Evolutionary conservation across 2,113 vertebrate genomes (phyloP).

Genomic region (Sigmodon hispidus): DNA sequence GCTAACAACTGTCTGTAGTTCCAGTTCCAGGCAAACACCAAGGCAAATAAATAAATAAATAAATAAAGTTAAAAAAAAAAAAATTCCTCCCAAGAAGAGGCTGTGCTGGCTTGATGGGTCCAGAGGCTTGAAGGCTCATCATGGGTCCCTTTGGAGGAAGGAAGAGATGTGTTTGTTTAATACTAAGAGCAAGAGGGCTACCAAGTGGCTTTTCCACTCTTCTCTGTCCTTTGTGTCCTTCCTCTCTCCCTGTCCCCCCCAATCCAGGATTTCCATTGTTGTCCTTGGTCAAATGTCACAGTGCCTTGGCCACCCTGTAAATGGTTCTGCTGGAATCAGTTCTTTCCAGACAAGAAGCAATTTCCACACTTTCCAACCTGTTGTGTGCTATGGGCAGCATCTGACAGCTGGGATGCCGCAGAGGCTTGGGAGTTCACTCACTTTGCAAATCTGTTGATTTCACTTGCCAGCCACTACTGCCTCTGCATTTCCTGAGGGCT

Average conservation of each 20-base stretch:
- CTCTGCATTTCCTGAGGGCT: conserved; percentile 64
- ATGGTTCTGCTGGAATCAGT: neutral
- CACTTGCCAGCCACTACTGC: conserved; percentile 58
- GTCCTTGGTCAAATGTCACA: neutral
- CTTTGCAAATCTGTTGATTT: conserved; percentile 69
- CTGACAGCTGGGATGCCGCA: conserved; percentile 51
- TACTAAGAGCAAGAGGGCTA: neutral
- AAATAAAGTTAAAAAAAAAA: too few relatives aligned
- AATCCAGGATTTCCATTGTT: neutral
- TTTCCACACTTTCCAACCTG: neutral
- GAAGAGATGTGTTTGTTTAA: neutral
- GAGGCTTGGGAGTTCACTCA: conserved; percentile 52
- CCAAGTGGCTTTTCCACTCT: neutral
- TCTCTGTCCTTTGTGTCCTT: neutral
- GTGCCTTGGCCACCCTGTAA: neutral
- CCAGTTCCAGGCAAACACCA: too few relatives aligned
- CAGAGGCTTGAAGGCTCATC: neutral
- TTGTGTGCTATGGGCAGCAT: neutral
- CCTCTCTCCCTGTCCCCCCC: neutral
- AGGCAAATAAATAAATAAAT: too few relatives aligned
- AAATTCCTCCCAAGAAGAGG: neutral
- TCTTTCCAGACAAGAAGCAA: neutral
- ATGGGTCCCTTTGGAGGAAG: neutral
- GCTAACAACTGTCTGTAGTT: too few relatives aligned
- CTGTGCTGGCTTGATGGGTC: neutral